A percentile compares a stretch with the other conserved stretches of the same genome.
Evolutionary conservation across 2,888 invertebrate species (phyloP).

Genomic region (Phyto melanocephala): DNA sequence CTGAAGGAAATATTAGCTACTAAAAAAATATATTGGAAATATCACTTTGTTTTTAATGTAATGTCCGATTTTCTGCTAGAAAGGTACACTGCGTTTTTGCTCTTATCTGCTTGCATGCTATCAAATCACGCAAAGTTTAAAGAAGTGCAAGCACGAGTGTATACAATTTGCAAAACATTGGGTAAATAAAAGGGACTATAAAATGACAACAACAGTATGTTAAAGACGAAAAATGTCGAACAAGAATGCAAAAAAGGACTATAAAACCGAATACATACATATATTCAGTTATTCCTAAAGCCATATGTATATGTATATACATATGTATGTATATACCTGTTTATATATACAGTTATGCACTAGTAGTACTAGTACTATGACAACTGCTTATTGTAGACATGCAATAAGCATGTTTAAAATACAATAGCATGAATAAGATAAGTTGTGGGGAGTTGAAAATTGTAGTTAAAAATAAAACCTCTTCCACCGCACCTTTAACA

Average conservation of each 20-base stretch:
- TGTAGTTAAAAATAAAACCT: background rate
- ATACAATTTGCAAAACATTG: constrained; percentile 46
- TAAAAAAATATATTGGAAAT: too few species aligned
- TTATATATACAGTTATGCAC: background rate
- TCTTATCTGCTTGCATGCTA: background rate
- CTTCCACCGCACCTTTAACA: background rate
- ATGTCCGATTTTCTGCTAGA: too few species aligned
- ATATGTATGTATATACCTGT: too few species aligned
- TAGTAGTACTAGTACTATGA: background rate
- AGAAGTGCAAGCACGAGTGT: constrained; percentile 41
- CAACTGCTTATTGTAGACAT: constrained; percentile 31
- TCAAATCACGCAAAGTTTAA: background rate
- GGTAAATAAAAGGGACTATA: constrained; percentile 43
- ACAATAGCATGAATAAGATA: background rate
- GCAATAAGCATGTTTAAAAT: constrained; percentile 30
- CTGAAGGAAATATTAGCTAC: too few species aligned
- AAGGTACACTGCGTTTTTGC: background rate
- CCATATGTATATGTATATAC: too few species aligned
- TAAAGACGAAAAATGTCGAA: constrained; percentile 14
- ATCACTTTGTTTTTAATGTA: too few species aligned
- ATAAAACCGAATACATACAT: background rate
- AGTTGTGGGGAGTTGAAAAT: background rate
- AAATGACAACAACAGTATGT: constrained; percentile 8
- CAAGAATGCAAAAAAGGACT: background rate
- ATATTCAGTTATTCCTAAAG: background rate